Evolutionary conservation across 2,888 invertebrate genomes (phyloP).

Genomic region (Prosopocoilus inquinatus): DNA sequence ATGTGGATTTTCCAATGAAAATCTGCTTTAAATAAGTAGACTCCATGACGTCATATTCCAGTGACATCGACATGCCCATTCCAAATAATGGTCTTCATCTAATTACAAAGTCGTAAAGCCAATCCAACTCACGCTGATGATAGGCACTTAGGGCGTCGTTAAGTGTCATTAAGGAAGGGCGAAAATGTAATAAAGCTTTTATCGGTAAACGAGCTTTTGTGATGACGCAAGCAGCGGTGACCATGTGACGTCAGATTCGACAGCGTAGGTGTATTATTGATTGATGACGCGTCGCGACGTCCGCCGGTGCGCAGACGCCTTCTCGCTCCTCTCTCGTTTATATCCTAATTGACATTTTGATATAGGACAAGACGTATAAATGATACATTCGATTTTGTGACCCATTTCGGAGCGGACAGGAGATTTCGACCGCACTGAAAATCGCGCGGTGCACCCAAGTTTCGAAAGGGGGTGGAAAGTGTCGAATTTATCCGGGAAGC

Average conservation of each 20-base stretch:
- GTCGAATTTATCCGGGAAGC: background rate
- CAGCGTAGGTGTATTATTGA: constrained; percentile 26
- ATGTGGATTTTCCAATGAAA: too few species aligned
- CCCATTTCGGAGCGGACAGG: constrained; percentile 7
- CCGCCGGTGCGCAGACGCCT: constrained; percentile 10
- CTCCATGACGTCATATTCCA: too few species aligned
- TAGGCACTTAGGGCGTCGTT: too few species aligned
- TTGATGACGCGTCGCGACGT: constrained; percentile 22
- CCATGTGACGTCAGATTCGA: constrained; percentile 30
- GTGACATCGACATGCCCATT: too few species aligned
- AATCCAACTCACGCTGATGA: too few species aligned
- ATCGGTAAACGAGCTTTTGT: too few species aligned
- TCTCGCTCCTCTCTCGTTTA: background rate
- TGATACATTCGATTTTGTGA: constrained; percentile 7
- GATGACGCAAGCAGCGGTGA: constrained; percentile 4
- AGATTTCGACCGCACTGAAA: background rate
- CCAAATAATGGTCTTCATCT: too few species aligned
- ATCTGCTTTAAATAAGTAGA: too few species aligned
- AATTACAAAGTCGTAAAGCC: too few species aligned
- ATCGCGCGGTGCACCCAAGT: background rate
- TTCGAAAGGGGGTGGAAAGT: background rate
- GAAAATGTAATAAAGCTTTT: too few species aligned
- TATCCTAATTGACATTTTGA: constrained; percentile 32
- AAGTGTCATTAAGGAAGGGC: too few species aligned
- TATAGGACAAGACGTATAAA: constrained; percentile 23